Percentiles rank a stretch among this genome's conserved stretches.
Evolutionary conservation across 2,113 vertebrate genomes (phyloP).

Genomic region (Varanus salvator): DNA sequence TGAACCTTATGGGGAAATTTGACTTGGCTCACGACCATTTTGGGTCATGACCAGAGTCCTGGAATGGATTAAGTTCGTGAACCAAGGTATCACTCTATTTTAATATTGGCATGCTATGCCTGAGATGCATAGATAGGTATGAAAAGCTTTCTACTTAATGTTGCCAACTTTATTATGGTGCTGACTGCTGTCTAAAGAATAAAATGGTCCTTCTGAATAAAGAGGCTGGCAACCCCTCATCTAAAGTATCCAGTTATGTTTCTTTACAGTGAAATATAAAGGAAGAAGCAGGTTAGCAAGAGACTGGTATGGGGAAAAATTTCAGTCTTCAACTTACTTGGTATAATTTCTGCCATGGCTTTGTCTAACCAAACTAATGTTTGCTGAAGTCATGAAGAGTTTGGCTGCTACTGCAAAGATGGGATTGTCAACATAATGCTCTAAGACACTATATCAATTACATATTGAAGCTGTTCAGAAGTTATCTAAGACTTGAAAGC

Average conservation of each 20-base stretch:
- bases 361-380: not conserved
- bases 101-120: not conserved
- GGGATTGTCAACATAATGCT: not conserved
- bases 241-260: too few relatives aligned
- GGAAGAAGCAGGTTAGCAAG: not conserved
- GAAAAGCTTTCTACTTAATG: not conserved
- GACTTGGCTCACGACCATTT: too few relatives aligned
- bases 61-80: too few relatives aligned
- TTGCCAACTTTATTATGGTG: not conserved
- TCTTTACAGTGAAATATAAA: not conserved
- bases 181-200: not conserved
- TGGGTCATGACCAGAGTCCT: too few relatives aligned
- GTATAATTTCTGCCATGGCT: not conserved
- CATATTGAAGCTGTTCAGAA: not conserved
- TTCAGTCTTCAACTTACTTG: not conserved
- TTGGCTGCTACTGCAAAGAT: not conserved
- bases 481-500: not conserved
- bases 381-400: not conserved
- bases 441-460: not conserved
- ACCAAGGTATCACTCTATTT: too few relatives aligned
- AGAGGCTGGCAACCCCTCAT: too few relatives aligned
- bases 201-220: not conserved
- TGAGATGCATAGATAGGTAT: not conserved
- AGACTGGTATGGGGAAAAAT: not conserved
- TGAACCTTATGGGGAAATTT: too few relatives aligned